phyloP scores from a whole-genome alignment of 2,797 vertebrate species.

The Cyclopterus lumpus region DNA sequence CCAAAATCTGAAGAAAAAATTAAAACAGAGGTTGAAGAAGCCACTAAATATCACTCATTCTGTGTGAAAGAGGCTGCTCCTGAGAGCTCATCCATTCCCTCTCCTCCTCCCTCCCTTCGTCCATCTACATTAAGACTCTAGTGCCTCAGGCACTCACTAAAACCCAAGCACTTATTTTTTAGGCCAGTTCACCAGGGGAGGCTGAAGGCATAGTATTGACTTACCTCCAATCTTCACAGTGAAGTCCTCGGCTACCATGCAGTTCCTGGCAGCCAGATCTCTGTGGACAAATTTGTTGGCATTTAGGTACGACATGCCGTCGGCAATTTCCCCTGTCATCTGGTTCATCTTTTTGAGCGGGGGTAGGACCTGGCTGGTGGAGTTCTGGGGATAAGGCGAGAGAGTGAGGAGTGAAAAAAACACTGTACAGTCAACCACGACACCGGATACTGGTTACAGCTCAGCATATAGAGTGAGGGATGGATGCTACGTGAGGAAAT shows the following conservation, averaged over 20 bases:
- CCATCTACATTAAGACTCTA: conserved; percentile 58
- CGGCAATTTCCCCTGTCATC: conserved; percentile 98
- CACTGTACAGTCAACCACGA: neutral
- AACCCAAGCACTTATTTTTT: conserved; percentile 58
- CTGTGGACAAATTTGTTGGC: conserved; percentile 99
- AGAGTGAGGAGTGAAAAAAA: conserved; percentile 10
- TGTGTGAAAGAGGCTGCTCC: conserved; percentile 59
- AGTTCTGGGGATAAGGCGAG: conserved; percentile 78
- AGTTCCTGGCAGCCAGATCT: conserved; percentile 97
- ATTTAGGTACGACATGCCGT: conserved; percentile 98
- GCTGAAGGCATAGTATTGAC: conserved; percentile 41
- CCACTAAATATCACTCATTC: conserved; percentile 56
- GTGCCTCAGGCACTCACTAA: conserved; percentile 45
- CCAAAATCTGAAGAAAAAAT: conserved; percentile 90
- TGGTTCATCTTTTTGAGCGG: conserved; percentile 99
- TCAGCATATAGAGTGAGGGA: neutral
- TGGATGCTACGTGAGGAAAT: conserved; percentile 2
- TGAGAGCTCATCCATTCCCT: conserved; percentile 56
- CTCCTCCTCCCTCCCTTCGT: conserved; percentile 46
- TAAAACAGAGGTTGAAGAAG: conserved; percentile 53
- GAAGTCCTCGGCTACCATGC: conserved; percentile 98
- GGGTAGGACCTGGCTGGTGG: conserved; percentile 88
- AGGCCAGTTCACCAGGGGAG: conserved; percentile 24
- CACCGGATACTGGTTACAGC: neutral
- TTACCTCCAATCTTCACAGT: conserved; percentile 99